Percentiles rank a stretch among this genome's conserved stretches.
These are phyloP conservation scores for Bombus superbus DNA, from an alignment of 1,140 invertebrate species.

Conservation along the genomic window DNA sequence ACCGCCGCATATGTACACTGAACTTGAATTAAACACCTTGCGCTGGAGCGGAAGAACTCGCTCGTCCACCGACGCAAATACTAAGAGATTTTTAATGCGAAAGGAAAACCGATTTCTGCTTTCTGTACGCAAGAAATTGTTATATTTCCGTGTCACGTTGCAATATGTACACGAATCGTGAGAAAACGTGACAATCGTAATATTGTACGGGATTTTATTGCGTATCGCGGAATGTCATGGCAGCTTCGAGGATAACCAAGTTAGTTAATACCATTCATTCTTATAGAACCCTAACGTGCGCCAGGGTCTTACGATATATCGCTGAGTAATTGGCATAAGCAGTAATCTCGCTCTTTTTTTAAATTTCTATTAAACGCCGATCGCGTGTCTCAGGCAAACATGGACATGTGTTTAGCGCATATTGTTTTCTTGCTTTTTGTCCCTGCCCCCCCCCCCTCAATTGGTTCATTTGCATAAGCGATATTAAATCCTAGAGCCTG, in stretches of 20 bases:
- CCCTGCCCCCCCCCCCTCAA: too few relatives aligned
- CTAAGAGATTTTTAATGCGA: not conserved
- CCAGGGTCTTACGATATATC: constrained; percentile 9
- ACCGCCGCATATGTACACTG: not conserved
- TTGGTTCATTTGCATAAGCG: constrained; percentile 23
- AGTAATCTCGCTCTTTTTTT: constrained; percentile 23
- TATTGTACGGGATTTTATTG: not conserved
- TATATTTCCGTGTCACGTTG: constrained; percentile 15
- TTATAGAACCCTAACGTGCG: constrained; percentile 1
- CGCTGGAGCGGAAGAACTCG: not conserved
- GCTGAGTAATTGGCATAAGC: not conserved
- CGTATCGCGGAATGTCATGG: not conserved
- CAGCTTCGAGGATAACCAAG: constrained; percentile 31
- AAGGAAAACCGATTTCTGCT: not conserved
- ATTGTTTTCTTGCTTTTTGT: not conserved
- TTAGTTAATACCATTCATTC: constrained; percentile 9
- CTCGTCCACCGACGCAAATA: not conserved
- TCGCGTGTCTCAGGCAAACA: constrained; percentile 34
- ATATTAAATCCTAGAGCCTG: constrained; percentile 22
- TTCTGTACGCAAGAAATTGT: not conserved
- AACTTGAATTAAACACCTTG: not conserved
- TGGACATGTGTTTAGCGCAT: not conserved
- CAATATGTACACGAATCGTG: not conserved
- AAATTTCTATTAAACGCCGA: constrained; percentile 38
- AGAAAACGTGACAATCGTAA: constrained; percentile 6